phyloP scores from a whole-genome alignment of 2,113 vertebrate species.

The Chrysochloris asiatica region DNA sequence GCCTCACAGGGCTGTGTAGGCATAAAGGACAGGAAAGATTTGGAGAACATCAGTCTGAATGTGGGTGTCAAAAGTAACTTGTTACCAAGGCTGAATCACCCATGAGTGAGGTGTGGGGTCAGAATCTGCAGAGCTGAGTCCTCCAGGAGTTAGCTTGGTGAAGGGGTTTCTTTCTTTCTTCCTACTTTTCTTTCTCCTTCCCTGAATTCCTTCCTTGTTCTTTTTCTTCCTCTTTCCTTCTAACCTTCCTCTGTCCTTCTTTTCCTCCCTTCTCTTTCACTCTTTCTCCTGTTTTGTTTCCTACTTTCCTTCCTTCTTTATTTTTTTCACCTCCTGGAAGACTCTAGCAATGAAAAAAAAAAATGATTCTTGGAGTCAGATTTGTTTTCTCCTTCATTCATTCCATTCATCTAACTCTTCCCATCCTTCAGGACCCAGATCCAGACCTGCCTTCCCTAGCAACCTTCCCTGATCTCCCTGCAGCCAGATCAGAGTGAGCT shows the following conservation, averaged over 20 bases:
- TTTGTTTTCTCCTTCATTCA: too few species aligned
- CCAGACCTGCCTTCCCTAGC: not conserved
- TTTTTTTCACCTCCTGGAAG: not conserved
- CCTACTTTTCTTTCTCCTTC: not conserved
- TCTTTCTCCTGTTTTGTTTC: not conserved
- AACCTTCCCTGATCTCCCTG: not conserved
- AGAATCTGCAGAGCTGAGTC: not conserved
- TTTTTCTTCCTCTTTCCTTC: not conserved
- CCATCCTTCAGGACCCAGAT: not conserved
- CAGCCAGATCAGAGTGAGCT: not conserved
- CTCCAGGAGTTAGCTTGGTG: not conserved
- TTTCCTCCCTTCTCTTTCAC: not conserved
- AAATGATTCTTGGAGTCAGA: too few species aligned
- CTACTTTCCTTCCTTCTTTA: too few species aligned
- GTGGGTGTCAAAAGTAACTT: not conserved
- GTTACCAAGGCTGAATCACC: not conserved
- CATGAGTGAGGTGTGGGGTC: fast-evolving
- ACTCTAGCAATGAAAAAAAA: not conserved
- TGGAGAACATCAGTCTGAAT: not conserved
- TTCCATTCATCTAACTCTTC: not conserved
- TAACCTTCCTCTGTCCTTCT: too few species aligned
- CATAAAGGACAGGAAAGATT: not conserved
- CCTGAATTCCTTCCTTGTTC: too few species aligned
- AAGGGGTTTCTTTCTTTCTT: not conserved
- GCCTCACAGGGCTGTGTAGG: not conserved